These are phyloP conservation scores for Melanitta fusca DNA, from an alignment of 2,797 vertebrate genomes.

Conservation along the genomic window DNA sequence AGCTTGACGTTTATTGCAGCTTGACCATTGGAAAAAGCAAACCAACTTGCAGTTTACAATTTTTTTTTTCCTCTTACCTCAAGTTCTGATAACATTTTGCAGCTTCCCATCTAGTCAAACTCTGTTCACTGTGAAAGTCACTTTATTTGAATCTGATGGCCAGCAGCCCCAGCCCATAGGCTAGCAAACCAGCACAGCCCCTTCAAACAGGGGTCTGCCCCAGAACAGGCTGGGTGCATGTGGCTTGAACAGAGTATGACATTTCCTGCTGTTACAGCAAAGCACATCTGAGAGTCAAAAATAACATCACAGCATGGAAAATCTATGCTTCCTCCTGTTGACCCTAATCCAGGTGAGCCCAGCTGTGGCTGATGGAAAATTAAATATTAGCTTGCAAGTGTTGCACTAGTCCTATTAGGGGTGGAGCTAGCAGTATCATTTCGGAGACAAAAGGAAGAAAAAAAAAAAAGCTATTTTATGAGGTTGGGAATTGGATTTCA, in stretches of 20 bases:
- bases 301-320: not conserved
- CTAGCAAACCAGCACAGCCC: not conserved
- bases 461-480: not conserved
- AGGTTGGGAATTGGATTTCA: not conserved
- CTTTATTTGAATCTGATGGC: not conserved
- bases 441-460: not conserved
- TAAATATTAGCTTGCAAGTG: not conserved
- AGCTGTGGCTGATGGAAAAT: not conserved
- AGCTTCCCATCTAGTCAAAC: not conserved
- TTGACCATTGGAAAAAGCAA: not conserved
- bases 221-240: not conserved
- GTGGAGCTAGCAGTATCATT: not conserved
- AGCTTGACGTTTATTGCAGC: not conserved
- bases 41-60: too few species aligned
- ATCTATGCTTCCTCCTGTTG: not conserved
- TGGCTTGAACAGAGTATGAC: not conserved
- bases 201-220: not conserved
- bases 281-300: not conserved
- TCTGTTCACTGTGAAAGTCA: not conserved
- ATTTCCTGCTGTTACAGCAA: not conserved
- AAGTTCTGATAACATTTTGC: not conserved
- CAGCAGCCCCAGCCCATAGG: not conserved
- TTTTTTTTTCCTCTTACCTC: not conserved
- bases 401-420: not conserved
- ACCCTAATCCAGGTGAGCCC: not conserved